Evolutionary conservation across 2,888 invertebrate genomes (phyloP).

Genomic region (Tuta absoluta): DNA sequence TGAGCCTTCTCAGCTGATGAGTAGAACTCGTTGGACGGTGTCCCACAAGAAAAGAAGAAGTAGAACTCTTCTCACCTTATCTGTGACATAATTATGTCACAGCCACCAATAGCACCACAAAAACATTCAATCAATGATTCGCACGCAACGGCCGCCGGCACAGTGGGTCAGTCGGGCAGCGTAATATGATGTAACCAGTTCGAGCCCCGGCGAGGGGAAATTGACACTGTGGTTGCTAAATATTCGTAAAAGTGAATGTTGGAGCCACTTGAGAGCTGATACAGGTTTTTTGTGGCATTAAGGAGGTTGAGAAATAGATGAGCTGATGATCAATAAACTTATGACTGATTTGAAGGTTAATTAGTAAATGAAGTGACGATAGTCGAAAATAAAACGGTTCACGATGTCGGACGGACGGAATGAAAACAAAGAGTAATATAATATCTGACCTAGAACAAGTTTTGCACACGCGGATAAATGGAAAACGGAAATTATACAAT

Average conservation of each 20-base stretch:
- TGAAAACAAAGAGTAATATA: too few relatives aligned
- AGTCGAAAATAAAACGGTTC: too few relatives aligned
- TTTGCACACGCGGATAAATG: too few relatives aligned
- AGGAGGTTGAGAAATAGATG: conserved; percentile 3
- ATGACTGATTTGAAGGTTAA: not conserved
- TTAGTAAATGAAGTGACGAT: not conserved
- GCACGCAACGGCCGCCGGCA: conserved; percentile 10
- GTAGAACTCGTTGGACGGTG: too few relatives aligned
- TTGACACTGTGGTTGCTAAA: conserved; percentile 13
- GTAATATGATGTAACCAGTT: conserved; percentile 21
- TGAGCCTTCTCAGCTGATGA: too few relatives aligned
- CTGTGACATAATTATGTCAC: not conserved
- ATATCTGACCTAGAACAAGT: too few relatives aligned
- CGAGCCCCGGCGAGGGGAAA: conserved; percentile 20
- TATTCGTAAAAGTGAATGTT: conserved; percentile 20
- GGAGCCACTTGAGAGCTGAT: not conserved
- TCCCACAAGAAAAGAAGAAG: too few relatives aligned
- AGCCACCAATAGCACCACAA: not conserved
- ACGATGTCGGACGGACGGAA: too few relatives aligned
- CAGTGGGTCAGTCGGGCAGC: conserved; percentile 23
- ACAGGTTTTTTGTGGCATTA: not conserved
- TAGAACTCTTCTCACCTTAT: not conserved
- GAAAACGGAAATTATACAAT: too few relatives aligned
- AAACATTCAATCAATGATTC: conserved; percentile 8
- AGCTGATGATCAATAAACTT: not conserved